Conservation (phyloP, 2,113 vertebrate genomes). For the Festucalex cinctus region DNA sequence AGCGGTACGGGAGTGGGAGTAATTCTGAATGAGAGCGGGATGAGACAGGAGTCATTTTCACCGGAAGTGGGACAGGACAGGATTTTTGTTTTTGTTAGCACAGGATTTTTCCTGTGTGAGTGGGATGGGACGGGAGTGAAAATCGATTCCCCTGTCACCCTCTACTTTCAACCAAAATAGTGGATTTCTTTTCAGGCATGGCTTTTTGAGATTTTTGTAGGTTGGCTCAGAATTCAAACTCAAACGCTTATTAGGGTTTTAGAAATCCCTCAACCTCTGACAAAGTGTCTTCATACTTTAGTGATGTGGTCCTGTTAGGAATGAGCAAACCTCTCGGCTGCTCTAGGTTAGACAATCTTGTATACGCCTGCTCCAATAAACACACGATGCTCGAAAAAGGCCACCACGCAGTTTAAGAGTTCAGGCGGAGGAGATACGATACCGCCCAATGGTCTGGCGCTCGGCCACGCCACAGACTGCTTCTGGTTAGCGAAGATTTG, state of each 20-base stretch:
- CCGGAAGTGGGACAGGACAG: too few species aligned
- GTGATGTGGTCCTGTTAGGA: background rate
- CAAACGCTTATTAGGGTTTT: background rate
- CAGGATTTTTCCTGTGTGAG: too few species aligned
- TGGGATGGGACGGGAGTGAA: too few species aligned
- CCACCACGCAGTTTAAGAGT: slow-evolving; percentile 35
- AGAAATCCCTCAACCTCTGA: background rate
- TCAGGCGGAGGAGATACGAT: slow-evolving; percentile 30
- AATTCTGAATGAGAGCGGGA: too few species aligned
- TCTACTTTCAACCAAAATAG: too few species aligned
- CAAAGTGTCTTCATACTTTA: background rate
- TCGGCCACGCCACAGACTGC: slow-evolving; percentile 1
- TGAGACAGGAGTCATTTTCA: too few species aligned
- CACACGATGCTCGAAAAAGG: slow-evolving; percentile 6
- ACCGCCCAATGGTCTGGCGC: slow-evolving; percentile 17
- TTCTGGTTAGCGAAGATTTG: slow-evolving; percentile 40
- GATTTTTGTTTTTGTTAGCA: too few species aligned
- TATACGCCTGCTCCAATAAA: background rate
- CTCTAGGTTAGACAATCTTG: background rate
- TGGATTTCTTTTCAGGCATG: too few species aligned
- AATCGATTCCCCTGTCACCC: too few species aligned
- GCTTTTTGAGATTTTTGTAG: too few species aligned
- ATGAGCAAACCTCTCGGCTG: background rate
- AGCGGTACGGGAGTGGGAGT: too few species aligned
- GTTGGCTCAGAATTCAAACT: too few species aligned